phyloP scores from a whole-genome alignment of 2,888 invertebrate genomes.

The Meghimatium bilineatum region DNA sequence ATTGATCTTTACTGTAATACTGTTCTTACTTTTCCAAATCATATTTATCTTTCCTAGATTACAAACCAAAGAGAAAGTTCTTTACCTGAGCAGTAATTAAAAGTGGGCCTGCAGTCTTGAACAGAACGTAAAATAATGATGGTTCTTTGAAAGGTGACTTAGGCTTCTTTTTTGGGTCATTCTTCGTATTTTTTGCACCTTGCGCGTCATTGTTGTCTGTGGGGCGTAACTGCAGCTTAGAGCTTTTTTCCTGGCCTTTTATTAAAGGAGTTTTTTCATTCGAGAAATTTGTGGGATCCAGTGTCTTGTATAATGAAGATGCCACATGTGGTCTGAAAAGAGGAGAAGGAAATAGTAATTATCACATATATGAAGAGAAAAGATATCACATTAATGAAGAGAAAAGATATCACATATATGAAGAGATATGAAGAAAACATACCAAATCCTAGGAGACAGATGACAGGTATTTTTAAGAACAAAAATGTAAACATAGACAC shows the following conservation, averaged over 20 bases:
- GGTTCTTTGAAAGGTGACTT: slow-evolving; percentile 42
- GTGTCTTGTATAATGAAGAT: background rate
- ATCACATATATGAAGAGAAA: background rate
- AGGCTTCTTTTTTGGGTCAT: background rate
- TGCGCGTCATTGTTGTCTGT: background rate
- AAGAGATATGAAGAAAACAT: too few relatives aligned
- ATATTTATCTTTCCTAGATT: too few relatives aligned
- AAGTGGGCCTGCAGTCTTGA: slow-evolving; percentile 23
- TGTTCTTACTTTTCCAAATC: too few relatives aligned
- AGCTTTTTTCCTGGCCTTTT: background rate
- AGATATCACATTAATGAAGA: too few relatives aligned
- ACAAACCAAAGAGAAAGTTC: too few relatives aligned
- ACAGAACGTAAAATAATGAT: slow-evolving; percentile 21
- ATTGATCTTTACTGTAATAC: too few relatives aligned
- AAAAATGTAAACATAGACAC: too few relatives aligned
- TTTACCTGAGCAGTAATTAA: slow-evolving; percentile 30
- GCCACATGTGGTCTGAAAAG: background rate
- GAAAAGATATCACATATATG: too few relatives aligned
- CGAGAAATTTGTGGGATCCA: background rate
- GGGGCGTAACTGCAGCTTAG: background rate
- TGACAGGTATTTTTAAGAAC: too few relatives aligned
- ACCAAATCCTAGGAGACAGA: too few relatives aligned
- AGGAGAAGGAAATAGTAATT: too few relatives aligned
- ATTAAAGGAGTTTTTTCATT: slow-evolving; percentile 27
- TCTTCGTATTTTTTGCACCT: background rate